Base-by-base conservation (phyloP, 1,140 invertebrate species). In the Agrypnia vestita region DNA sequence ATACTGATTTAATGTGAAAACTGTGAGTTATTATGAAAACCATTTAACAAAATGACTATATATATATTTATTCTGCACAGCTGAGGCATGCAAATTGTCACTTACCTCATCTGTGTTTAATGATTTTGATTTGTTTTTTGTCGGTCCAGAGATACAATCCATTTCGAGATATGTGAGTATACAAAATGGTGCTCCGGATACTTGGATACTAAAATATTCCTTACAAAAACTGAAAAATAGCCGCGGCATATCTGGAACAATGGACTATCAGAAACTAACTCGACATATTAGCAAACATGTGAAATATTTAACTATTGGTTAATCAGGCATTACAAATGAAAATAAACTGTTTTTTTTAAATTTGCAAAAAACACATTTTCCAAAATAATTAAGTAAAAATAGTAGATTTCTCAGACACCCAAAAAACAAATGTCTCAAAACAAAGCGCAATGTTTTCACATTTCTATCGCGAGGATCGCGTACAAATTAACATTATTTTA, bases 201-300 rank as follows among this genome's bases (percentile, higher is more conserved):
- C 25, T 74, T 74, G 51, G 7, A 74, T 56, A 10, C 56, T 55
- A 44, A 74, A 55, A 56, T 43, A 11, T 59, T 74, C 71, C 43
- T 43, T 74, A 13, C 71, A 43, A 43, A 55, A 74, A 44, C 12
- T 43, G 25, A 74, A 74, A 56, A 56, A 55, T 8, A 74, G 43
- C 25, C 71, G 71, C 8, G 71, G 71, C 71, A 74, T 74, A 43
- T 55, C 53, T 74, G 25, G 35, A 74, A 74, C n/a, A 61, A 61
- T 11, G 11, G 3, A 51, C 11, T 9, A 51, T 15, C 49, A 51
- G n/a, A 51, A 51, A 51, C 11, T 51, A 51, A 51, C 49, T 13
- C 11, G 8, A 51, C 11, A 1, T 51, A 13, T 12, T 51, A 3
- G 8, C 11, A 51, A 9, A 51, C 49, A 1, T 13, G n/a, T 51